Conservation (phyloP, 2,113 vertebrate genomes). For the Corydoras maculifer region DNA sequence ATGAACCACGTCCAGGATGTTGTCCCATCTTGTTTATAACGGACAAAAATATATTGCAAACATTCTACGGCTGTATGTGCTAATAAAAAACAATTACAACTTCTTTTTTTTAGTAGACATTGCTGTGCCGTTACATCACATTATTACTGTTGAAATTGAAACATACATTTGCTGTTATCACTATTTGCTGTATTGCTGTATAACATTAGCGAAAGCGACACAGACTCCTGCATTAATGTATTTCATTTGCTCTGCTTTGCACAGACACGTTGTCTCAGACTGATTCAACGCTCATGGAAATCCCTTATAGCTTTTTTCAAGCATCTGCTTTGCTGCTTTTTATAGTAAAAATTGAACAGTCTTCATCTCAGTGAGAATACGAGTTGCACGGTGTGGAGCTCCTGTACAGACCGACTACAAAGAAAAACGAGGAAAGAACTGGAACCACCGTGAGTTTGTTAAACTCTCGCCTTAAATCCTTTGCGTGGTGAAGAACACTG, state of each 20-base stretch:
- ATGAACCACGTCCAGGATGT: no score
- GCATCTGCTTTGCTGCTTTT: conserved; percentile 38
- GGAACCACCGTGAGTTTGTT: not conserved
- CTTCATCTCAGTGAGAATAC: conserved; percentile 28
- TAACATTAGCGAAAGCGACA: no score
- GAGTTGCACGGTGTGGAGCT: conserved; percentile 6
- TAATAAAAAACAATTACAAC: no score
- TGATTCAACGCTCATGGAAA: conserved; percentile 46
- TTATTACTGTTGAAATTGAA: not conserved
- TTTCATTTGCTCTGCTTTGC: no score
- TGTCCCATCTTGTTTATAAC: no score
- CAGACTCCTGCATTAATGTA: no score
- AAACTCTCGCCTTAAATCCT: not conserved
- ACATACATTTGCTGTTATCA: not conserved
- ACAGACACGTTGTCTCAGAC: not conserved
- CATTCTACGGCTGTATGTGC: no score
- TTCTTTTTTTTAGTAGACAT: not conserved
- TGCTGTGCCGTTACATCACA: not conserved
- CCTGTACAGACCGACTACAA: not conserved
- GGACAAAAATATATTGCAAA: no score
- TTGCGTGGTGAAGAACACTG: not conserved
- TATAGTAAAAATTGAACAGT: conserved; percentile 39
- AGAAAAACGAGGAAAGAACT: not conserved
- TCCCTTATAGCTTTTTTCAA: conserved; percentile 38
- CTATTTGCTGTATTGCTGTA: no score